Evolutionary conservation across 1,140 invertebrate genomes (phyloP), one percentile per base, ranked within the genome.

Genomic region (Scaptodrosophila lebanonensis): DNA sequence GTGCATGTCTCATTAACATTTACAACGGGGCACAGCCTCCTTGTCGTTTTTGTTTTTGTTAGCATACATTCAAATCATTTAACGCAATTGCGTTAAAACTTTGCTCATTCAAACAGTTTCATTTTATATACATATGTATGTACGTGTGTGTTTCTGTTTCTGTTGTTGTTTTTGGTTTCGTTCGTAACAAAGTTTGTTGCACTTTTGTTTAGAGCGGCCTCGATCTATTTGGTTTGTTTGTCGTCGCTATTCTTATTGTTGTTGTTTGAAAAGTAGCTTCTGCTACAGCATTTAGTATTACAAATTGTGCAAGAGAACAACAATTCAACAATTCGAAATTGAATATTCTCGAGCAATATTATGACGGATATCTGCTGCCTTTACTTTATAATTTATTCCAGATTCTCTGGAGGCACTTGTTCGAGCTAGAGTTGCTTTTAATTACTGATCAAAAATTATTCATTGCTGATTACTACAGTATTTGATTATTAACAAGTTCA

Each of bases 81-180:
- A 73, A 77, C 72, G 73, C 73, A 77, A 79, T 79, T 77, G 73
- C 73, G 73, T 79, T 82, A 73, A 82, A 79, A 63, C 60, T 58
- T 63, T 63, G 53, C 40, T 40, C 54, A 45, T 63, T 45, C 35
- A 40, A 61, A 53, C 32, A 57, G 35, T 58, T 45, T 44, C 33
- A 39, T 45, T 58, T 63, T 30, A 11, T 36, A 49, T 54, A 54
- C 42, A 32, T 33, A 2, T 30, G 49, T 33, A 7, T 11, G 9
- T 29, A 9, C 35, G 6, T n/a, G 16, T 52, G 36, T 35, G n/a
- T n/a, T 18, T 59, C 25, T 59, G 43, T 49, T 43, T 52, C 42
- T 49, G 13, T 40, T 35, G 17, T 20, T 35, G n/a, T 20, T 35
- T 17, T 12, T 36, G 51, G 42, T 20, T 56, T 15, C n/a, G n/a